A percentile compares a stretch with the other conserved stretches of the same genome.
phyloP scores from a whole-genome alignment of 1,140 invertebrate genomes.

The Trichonephila clavata region DNA sequence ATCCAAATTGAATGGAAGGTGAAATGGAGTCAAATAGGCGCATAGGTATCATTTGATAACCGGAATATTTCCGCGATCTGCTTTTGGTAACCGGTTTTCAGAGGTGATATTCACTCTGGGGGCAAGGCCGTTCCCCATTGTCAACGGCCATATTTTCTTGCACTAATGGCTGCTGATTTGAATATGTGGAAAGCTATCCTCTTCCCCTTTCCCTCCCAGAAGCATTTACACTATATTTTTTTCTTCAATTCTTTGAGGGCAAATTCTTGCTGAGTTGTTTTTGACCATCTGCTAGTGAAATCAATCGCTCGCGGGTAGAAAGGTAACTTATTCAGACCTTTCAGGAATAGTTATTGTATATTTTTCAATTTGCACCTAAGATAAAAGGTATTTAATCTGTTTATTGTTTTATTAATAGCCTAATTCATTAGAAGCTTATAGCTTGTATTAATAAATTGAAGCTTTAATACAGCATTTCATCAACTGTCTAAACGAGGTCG shows the following conservation, averaged over 20 bases:
- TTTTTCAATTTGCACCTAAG: background rate
- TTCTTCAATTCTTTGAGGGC: background rate
- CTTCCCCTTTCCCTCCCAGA: background rate
- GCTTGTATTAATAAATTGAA: too few species aligned
- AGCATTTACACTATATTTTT: background rate
- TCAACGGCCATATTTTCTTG: conserved; percentile 10
- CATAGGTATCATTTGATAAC: background rate
- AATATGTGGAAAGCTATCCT: background rate
- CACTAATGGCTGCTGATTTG: conserved; percentile 17
- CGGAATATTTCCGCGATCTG: background rate
- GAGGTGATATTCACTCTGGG: background rate
- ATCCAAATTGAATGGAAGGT: background rate
- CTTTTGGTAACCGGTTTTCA: background rate
- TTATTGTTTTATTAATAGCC: too few species aligned
- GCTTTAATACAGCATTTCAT: too few species aligned
- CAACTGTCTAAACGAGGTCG: too few species aligned
- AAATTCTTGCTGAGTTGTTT: background rate
- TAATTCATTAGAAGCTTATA: too few species aligned
- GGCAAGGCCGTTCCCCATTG: background rate
- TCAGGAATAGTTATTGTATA: background rate
- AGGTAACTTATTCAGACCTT: background rate
- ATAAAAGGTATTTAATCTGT: background rate
- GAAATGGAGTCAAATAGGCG: background rate
- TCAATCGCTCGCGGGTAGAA: background rate
- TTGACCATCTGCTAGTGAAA: background rate